Base-by-base conservation (phyloP, 2,113 vertebrate genomes). In the Seriola rivoliana region DNA sequence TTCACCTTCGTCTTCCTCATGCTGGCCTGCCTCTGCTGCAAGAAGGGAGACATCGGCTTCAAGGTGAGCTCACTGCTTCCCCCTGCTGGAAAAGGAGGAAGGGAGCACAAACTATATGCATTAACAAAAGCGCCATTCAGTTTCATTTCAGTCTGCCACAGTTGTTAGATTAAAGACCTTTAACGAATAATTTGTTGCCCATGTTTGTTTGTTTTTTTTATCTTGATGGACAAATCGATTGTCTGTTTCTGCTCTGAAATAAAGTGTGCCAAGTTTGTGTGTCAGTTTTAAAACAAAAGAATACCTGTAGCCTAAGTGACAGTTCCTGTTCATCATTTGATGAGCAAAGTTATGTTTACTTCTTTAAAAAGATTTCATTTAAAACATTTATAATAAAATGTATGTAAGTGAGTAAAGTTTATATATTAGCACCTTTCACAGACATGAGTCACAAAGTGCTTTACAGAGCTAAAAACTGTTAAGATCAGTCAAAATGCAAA, bases 11-110 rank as follows among this genome's bases (percentile, higher is more conserved):
- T 99, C 93, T 97, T 97, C 97, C 97, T 99, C 96, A 99, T 99
- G 98, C 89, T 99, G 95, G 97, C 97, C 93, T 99, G 98, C 87
- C 94, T 99, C 93, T 99, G 98, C 95, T 99, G 98, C 93, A 99
- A 98, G 96, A 99, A 99, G 95, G 97, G 97, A 5, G 96, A 97
- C 95, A 96, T 98, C 0, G 97, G 97, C 87, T 99, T 99, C 94
- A 99, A 99, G 97, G 98, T 99, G 95, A 97, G 96, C 76, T 80
- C 78, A 23, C 60, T 80, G 80, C 82, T 64, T 57, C 80, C 80
- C 68, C 72, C 88, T 86, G 77, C 85, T 89, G 91, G 84, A 55
- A 0, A 0, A 50, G 44, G 4, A 12, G 38, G 10, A 10, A 11
- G 40, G 40, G 10, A 42, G 40, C 10, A 42, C 40, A 42, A 42